Evolutionary conservation across 2,888 invertebrate genomes (phyloP), one percentile per base, ranked within the genome.

Genomic region (Cordilura impudica): DNA sequence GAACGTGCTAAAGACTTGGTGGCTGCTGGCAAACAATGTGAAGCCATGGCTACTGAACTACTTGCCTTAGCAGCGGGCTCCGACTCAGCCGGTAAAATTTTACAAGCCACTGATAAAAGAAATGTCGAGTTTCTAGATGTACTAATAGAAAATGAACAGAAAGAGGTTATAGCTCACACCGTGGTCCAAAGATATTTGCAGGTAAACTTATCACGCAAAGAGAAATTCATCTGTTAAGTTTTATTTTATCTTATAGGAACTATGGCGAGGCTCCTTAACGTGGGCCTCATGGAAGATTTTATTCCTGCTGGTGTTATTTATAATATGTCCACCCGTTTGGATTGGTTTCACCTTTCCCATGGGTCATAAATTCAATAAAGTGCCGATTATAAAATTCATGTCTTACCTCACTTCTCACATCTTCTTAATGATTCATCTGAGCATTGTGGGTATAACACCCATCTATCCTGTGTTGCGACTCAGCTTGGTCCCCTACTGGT

Each of bases 351-450:
- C 98, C 81, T 93, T 98, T 88, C 98, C 98, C 63, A 91, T 98
- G 87, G 97, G 97, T 47, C 97, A 98, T 91, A 96, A 96, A 90
- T 98, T 96, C 91, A 97, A 98, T 92, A 97, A 98, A 92, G 97
- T 99, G 86, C 99, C 99, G 74, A 98, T 99, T 87, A 98, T 99
- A 87, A 99, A 99, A 91, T 99, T 99, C 91, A 98, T 99, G 96
- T 98, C 98, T 51, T 99, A 99, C 91, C 93, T 99, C 85, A 98
- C 99, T 21, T 98, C 99, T 6, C 99, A 99, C 91, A 95, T 99
- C 86, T 98, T 98, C 91, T 94, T 99, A 84, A 98, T 99, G 95
- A 91, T 97, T 82, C 94, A 99, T 86, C 93, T 99, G 84, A 93
- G 97, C 84, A 92, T 98, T 84, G 97, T 97, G 76, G 96, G 95